Conservation (phyloP, 2,888 invertebrate species). For the Synanthedon vespiformis region DNA sequence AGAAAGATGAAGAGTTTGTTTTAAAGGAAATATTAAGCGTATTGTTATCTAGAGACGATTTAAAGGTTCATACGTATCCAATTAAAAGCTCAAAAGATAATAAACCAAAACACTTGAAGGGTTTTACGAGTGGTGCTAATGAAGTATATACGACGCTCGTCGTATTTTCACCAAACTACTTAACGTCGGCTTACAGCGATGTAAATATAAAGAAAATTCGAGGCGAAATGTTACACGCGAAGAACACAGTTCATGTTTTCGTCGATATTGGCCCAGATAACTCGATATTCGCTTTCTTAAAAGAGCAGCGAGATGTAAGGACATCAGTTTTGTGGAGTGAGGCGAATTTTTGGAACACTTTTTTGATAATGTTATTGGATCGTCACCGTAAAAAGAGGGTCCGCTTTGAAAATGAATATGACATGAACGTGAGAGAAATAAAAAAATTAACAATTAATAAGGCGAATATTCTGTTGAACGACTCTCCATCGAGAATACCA, state of each 20-base stretch:
- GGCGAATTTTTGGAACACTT: slow-evolving; percentile 44
- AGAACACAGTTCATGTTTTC: slow-evolving; percentile 48
- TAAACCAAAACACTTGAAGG: slow-evolving; percentile 21
- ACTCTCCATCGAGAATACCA: slow-evolving; percentile 26
- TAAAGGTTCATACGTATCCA: slow-evolving; percentile 1
- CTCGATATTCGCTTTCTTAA: slow-evolving; percentile 54
- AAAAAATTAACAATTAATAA: slow-evolving; percentile 6
- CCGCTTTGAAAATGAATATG: neutral
- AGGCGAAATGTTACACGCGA: slow-evolving; percentile 45
- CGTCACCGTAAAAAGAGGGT: slow-evolving; percentile 7
- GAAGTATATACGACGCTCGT: slow-evolving; percentile 29
- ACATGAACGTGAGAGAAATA: neutral
- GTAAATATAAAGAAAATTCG: slow-evolving; percentile 57
- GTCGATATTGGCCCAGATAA: slow-evolving; percentile 52
- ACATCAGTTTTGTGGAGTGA: slow-evolving; percentile 49
- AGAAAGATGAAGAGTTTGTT: slow-evolving; percentile 47
- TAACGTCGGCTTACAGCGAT: slow-evolving; percentile 46
- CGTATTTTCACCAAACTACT: slow-evolving; percentile 53
- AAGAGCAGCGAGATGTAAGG: slow-evolving; percentile 44
- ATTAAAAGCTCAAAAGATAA: slow-evolving; percentile 7
- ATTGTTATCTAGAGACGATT: slow-evolving; percentile 21
- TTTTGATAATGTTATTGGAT: slow-evolving; percentile 26
- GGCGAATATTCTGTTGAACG: slow-evolving; percentile 19
- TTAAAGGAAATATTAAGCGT: slow-evolving; percentile 41
- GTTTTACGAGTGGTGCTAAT: slow-evolving; percentile 21